A percentile compares a stretch with the other conserved stretches of the same genome.
Evolutionary conservation across 2,113 vertebrate species (phyloP).

Genomic region (Oncorhynchus gorbuscha): DNA sequence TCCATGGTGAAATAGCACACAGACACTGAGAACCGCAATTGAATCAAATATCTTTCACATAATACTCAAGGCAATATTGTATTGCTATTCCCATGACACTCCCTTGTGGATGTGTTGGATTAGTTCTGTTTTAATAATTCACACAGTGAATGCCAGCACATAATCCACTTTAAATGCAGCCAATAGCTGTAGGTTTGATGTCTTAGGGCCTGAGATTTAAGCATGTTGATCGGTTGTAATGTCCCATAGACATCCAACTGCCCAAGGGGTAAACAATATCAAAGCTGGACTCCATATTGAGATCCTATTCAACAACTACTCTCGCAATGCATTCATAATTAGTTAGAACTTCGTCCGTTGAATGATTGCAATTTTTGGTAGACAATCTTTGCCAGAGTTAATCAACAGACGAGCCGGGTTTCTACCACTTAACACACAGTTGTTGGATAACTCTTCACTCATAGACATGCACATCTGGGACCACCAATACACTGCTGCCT

Average conservation of each 20-base stretch:
- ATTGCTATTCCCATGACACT: constrained; percentile 25
- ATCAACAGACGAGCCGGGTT: neutral
- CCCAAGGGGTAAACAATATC: constrained; percentile 48
- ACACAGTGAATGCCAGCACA: constrained; percentile 32
- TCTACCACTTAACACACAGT: neutral
- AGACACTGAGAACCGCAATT: constrained; percentile 1
- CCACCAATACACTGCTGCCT: constrained; percentile 58
- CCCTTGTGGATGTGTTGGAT: constrained; percentile 14
- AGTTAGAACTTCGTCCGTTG: too few species aligned
- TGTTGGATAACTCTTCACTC: constrained; percentile 13
- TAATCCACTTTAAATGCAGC: constrained; percentile 41
- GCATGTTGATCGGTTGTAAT: constrained; percentile 43
- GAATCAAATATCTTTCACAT: neutral
- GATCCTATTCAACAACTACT: constrained; percentile 6
- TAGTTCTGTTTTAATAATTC: constrained; percentile 48
- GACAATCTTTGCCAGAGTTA: neutral
- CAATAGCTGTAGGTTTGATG: constrained; percentile 23
- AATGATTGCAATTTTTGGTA: too few species aligned
- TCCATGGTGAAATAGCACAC: neutral
- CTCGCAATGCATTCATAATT: constrained; percentile 13
- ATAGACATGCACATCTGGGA: constrained; percentile 43
- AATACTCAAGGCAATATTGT: constrained; percentile 21
- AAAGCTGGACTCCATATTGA: constrained; percentile 26
- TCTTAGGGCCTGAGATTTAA: constrained; percentile 8
- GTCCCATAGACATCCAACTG: constrained; percentile 26